A percentile compares a stretch with the other conserved stretches of the same genome.
These are phyloP conservation scores for Mastacembelus armatus DNA, from an alignment of 2,797 vertebrate species.

Conservation along the genomic window DNA sequence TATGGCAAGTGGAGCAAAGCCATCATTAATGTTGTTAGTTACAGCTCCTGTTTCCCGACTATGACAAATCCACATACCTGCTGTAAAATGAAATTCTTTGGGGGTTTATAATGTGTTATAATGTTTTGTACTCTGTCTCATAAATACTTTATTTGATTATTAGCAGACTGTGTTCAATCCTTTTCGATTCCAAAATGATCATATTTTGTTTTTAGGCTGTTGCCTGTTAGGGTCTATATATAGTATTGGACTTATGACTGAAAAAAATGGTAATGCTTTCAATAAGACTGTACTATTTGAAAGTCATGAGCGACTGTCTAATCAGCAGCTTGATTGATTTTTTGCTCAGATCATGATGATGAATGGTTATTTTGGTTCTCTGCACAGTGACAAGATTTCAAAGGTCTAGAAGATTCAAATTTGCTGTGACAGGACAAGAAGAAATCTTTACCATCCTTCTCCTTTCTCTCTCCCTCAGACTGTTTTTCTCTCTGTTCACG, in stretches of 20 bases:
- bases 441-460: not conserved
- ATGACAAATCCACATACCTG: too few species aligned
- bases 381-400: conserved; percentile 10
- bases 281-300: not conserved
- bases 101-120: too few species aligned
- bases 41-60: too few species aligned
- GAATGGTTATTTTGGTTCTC: conserved; percentile 34
- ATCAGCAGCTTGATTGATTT: conserved; percentile 40
- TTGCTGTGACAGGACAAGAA: conserved; percentile 38
- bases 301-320: conserved; percentile 13
- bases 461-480: not conserved
- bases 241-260: not conserved
- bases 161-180: too few species aligned
- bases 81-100: too few species aligned
- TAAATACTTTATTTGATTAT: too few species aligned
- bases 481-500: not conserved
- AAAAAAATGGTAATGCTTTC: not conserved
- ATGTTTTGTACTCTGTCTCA: too few species aligned
- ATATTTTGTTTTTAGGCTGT: not conserved
- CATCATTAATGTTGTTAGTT: too few species aligned
- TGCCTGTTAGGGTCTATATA: not conserved
- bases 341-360: conserved; percentile 25
- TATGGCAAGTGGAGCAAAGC: not conserved
- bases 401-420: conserved; percentile 19
- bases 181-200: too few species aligned